These are phyloP conservation scores for Trachelus stipa DNA, from an alignment of 2,888 invertebrate genomes.

Conservation along the genomic window DNA sequence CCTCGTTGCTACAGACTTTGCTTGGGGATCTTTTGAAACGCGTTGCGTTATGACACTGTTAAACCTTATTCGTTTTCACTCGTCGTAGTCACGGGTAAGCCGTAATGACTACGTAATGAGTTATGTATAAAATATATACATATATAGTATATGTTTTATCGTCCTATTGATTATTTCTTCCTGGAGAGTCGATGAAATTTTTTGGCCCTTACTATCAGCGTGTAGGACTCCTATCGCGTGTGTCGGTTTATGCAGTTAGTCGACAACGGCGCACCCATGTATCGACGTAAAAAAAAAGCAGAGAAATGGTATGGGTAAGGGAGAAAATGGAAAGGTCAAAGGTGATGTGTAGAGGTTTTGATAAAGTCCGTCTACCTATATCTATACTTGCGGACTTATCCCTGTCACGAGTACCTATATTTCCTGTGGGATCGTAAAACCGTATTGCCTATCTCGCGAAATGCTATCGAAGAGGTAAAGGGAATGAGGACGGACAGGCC, in stretches of 20 bases:
- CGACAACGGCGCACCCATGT: slow-evolving; percentile 23
- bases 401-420: not conserved
- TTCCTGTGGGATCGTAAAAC: not conserved
- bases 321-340: not conserved
- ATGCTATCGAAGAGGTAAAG: not conserved
- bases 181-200: not conserved
- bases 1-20: not conserved
- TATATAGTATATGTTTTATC: not conserved
- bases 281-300: slow-evolving; percentile 17
- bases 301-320: not conserved
- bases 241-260: not conserved
- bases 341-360: not conserved
- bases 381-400: not conserved
- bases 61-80: not conserved
- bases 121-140: too few relatives aligned
- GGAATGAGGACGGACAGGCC: not conserved
- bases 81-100: not conserved
- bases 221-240: not conserved
- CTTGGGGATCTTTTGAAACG: not conserved
- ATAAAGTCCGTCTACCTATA: not conserved
- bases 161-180: not conserved
- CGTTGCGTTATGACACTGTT: not conserved
- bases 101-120: not conserved
- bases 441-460: not conserved
- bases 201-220: not conserved